phyloP scores from a whole-genome alignment of 2,888 invertebrate species.

The Meteorus cinctellus region DNA sequence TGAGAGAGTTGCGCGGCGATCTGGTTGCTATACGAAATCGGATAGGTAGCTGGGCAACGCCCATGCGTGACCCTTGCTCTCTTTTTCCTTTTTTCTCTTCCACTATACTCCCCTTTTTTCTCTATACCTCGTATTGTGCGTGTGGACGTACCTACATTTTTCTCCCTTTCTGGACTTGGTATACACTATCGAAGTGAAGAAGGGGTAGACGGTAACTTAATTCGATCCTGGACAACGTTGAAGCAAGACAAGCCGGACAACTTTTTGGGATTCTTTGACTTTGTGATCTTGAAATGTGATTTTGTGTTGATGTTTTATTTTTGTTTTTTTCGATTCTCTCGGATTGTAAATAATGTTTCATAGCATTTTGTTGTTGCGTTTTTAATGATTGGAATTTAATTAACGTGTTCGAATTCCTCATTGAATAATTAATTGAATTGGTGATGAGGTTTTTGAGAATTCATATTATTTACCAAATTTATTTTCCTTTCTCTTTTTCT shows the following conservation, averaged over 20 bases:
- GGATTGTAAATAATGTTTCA: neutral
- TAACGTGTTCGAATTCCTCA: neutral
- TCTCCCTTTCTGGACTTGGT: slow-evolving; percentile 26
- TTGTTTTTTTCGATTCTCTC: neutral
- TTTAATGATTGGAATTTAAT: slow-evolving; percentile 32
- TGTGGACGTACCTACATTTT: slow-evolving; percentile 25
- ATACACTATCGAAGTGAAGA: slow-evolving; percentile 46
- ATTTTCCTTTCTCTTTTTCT: slow-evolving; percentile 11
- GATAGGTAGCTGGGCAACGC: slow-evolving; percentile 68
- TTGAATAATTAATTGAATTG: slow-evolving; percentile 36
- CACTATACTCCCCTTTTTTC: neutral
- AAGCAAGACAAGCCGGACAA: slow-evolving; percentile 5
- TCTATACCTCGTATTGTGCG: slow-evolving; percentile 2
- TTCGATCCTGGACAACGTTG: slow-evolving; percentile 42
- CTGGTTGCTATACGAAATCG: slow-evolving; percentile 59
- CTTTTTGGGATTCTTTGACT: slow-evolving; percentile 24
- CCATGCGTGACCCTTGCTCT: slow-evolving; percentile 65
- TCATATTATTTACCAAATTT: neutral
- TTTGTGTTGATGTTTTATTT: neutral
- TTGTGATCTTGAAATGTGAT: slow-evolving; percentile 26
- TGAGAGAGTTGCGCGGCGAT: slow-evolving; percentile 59
- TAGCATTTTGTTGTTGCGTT: neutral
- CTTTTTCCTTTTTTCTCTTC: slow-evolving; percentile 30
- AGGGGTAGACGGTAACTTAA: slow-evolving; percentile 56
- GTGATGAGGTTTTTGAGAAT: slow-evolving; percentile 23